Percentiles rank a stretch among this genome's conserved stretches.
Evolutionary conservation across 2,888 invertebrate species (phyloP).

Genomic region (Rugalucina vietnamica): DNA sequence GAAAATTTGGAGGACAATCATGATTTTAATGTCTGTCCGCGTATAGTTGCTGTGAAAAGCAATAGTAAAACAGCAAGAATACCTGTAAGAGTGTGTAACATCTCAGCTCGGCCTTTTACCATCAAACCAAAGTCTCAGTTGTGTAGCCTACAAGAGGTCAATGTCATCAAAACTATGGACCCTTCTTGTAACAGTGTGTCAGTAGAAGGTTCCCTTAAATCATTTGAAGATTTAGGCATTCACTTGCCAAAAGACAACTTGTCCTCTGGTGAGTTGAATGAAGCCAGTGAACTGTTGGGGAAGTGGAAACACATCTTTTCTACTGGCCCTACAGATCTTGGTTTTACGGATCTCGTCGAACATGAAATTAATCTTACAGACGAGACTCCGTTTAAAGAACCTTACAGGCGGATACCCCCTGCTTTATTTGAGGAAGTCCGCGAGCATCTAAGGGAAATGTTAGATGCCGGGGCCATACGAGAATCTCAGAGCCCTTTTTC

Average conservation of each 20-base stretch:
- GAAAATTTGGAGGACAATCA: neutral
- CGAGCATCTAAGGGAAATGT: neutral
- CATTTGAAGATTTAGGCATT: no score
- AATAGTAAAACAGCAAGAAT: neutral
- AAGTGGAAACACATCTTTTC: neutral
- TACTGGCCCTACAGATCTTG: neutral
- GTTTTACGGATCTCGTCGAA: neutral
- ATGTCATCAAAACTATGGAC: neutral
- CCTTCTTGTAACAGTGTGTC: neutral
- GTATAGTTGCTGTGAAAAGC: neutral
- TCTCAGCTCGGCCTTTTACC: neutral
- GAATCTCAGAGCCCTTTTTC: slow-evolving; percentile 40
- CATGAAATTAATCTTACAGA: neutral
- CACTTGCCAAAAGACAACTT: no score
- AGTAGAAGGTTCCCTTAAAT: no score
- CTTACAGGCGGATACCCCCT: neutral
- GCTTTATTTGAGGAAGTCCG: neutral
- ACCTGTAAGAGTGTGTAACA: neutral
- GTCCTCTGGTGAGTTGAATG: neutral
- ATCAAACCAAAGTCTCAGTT: no score
- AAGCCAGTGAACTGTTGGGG: neutral
- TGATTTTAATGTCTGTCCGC: neutral
- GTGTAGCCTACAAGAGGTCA: neutral
- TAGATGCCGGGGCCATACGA: neutral
- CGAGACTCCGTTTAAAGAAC: neutral